Evolutionary conservation across 2,888 invertebrate genomes (phyloP), one percentile per base, ranked within the genome.

Genomic region (Calliphora vomitoria): DNA sequence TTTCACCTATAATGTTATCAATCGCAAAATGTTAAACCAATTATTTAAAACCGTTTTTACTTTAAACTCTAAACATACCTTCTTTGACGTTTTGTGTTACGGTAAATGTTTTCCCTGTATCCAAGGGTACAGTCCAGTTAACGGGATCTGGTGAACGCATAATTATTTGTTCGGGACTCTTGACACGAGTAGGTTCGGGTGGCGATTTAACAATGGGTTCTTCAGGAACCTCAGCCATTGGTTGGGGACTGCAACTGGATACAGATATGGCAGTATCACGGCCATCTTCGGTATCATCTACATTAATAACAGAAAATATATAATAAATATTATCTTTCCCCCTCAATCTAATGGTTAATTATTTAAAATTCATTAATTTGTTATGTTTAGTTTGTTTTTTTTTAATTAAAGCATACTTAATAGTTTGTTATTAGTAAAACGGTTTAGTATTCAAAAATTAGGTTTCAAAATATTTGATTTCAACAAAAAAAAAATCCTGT

Each of bases 101-200:
- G 60, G 98, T 98, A 94, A 98, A 98, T 58, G 97, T 98, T 95
- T 98, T 98, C 91, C 98, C 98, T 90, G 98, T 98, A 94, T 98
- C 98, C 92, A 98, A 95, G 79, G 98, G 98, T 87, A 98, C 98
- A 74, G 98, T 98, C 98, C 98, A 98, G 94, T 98, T 98, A 91
- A 98, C 98, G 75, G 98, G 98, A 94, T 98, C 98, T 15, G 98
- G 98, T 25, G 98, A 98, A 90, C 97, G 95, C 96, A 98, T 97
- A 93, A 98, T 96, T 94, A 98, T 97, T 94, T 98, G 97, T 93
- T 98, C 98, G 0, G 98, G 98, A 13, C 98, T 98, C 94, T 98
- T 98, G 87, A 98, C 98, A 91, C 98, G 95, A 66, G 98, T 98
- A 64, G 98, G 98, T 92, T 98, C 98, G 68, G 98, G 98, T 0